Percentiles rank a stretch among this genome's conserved stretches.
Evolutionary conservation across 2,113 vertebrate genomes (phyloP).

Genomic region (Petrocephalus zakoni): DNA sequence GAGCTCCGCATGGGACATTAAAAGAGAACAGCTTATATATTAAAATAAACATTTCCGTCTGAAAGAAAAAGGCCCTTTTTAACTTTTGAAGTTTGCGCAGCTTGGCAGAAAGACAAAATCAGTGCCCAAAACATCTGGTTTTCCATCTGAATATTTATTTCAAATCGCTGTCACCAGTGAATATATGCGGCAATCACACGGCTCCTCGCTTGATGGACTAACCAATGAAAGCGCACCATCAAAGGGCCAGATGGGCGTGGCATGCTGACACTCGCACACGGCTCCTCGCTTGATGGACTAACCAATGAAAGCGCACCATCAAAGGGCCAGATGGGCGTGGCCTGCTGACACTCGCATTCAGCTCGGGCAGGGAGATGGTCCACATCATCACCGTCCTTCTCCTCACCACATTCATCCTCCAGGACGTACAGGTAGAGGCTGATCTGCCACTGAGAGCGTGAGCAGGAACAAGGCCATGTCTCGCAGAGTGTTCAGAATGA

Average conservation of each 20-base stretch:
- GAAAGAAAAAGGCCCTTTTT: constrained; percentile 21
- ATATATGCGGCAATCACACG: constrained; percentile 15
- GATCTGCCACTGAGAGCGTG: neutral
- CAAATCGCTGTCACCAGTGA: constrained; percentile 16
- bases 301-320: constrained; percentile 12
- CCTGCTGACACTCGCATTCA: neutral
- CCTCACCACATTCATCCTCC: neutral
- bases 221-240: constrained; percentile 12
- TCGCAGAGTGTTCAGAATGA: too few relatives aligned
- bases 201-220: neutral
- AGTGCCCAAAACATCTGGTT: constrained; percentile 25
- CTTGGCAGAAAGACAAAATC: constrained; percentile 26
- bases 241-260: neutral
- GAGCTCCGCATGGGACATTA: constrained; percentile 28
- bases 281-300: neutral
- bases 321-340: neutral
- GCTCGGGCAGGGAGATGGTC: neutral
- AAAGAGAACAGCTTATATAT: constrained; percentile 27
- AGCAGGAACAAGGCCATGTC: too few relatives aligned
- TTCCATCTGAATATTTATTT: constrained; percentile 23
- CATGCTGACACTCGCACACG: neutral
- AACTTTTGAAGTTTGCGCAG: constrained; percentile 23
- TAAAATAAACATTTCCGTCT: constrained; percentile 27
- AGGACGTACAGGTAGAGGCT: neutral
- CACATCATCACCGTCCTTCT: neutral